Evolutionary conservation across 2,113 vertebrate species (phyloP), one percentile per base, ranked within the genome.

Genomic region (Elephantulus edwardii): DNA sequence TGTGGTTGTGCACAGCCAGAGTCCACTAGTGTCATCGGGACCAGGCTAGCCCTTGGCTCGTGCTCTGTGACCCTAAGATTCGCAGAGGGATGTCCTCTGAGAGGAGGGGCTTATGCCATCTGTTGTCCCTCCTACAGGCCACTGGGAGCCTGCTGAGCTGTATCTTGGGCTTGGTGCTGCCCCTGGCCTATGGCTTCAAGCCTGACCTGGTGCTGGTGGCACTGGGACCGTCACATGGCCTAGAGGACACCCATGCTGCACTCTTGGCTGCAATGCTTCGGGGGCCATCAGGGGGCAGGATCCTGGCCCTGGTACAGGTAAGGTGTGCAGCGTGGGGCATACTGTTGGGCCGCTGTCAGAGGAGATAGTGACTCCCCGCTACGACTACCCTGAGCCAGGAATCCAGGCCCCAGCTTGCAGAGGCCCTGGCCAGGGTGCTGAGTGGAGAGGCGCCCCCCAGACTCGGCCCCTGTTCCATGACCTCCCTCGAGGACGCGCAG

Each of bases 121-220:
- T 54, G 6, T n/a, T 77, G 26, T 91, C 50, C 28, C 62, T 71
- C 60, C 79, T 19, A n/a, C 38, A 94, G 44, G 98, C 90, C 75
- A 88, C 97, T 58, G 77, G 97, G 96, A 75, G 98, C 56, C 98
- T 99, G 94, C 97, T 97, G 62, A 97, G 96, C 85, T 97, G 97
- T 1, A 64, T 98, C 44, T 90, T 99, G 90, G 96, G 98, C 88
- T 95, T 99, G 78, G 96, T 99, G 48, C 97, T 99, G 95, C 99
- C 99, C 62, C 60, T 99, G 88, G 98, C 98, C 8, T 99, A 99
- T 10, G 96, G 98, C 96, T 99, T 98, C 30, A 97, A 98, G 90
- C 99, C 99, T 0, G 86, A 98, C 50, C 88, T 99, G 95, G 98
- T 98, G 62, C 46, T 99, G 76, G 62, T 98, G 97, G 97, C 90